Conservation (phyloP, 2,888 invertebrate genomes). For the Drosophila pseudotalamancana region DNA sequence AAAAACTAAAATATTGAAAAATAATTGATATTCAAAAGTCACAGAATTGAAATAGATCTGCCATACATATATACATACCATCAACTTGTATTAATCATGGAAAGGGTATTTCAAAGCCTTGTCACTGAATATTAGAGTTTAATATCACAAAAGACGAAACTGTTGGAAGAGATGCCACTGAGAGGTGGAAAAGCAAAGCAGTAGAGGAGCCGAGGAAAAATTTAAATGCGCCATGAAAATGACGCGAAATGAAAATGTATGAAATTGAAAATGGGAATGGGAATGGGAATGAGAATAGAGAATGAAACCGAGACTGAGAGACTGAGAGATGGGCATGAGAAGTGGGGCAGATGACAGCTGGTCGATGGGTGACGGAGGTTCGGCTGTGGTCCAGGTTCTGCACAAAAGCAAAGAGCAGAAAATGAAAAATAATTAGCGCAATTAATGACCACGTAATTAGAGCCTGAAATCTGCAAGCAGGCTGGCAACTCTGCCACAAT, state of each 20-base stretch:
- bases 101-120: slow-evolving; percentile 21
- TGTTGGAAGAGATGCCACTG: not conserved
- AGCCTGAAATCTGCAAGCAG: slow-evolving; percentile 61
- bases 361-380: not conserved
- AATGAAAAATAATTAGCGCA: slow-evolving; percentile 83
- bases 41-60: too few relatives aligned
- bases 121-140: too few relatives aligned
- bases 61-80: too few relatives aligned
- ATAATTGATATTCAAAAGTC: too few relatives aligned
- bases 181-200: not conserved
- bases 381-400: slow-evolving; percentile 13
- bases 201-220: not conserved
- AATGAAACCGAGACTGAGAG: too few relatives aligned
- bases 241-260: slow-evolving; percentile 73
- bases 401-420: slow-evolving; percentile 49
- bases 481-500: slow-evolving; percentile 45
- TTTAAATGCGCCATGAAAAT: slow-evolving; percentile 66
- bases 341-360: slow-evolving; percentile 11
- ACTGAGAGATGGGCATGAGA: too few relatives aligned
- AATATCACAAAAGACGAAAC: not conserved
- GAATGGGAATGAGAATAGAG: slow-evolving; percentile 1
- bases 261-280: slow-evolving; percentile 60
- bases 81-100: not conserved
- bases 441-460: slow-evolving; percentile 82
- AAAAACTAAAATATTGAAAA: not conserved